Evolutionary conservation across 2,888 invertebrate species (phyloP).

Genomic region (Leptinotarsa rubiginosa): DNA sequence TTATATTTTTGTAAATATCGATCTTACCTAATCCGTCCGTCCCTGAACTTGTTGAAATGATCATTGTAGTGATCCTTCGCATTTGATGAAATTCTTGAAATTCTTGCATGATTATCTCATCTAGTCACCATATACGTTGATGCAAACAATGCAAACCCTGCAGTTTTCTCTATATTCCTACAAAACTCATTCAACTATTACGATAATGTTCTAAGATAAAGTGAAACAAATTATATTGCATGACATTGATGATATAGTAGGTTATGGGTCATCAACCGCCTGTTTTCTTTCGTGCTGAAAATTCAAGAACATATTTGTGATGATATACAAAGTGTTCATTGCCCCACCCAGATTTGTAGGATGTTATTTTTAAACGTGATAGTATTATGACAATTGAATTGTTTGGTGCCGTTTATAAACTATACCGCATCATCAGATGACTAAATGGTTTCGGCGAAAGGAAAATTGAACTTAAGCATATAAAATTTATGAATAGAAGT

Average conservation of each 20-base stretch:
- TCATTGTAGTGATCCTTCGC: neutral
- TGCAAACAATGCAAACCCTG: constrained; percentile 1
- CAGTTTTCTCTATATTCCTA: constrained; percentile 20
- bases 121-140: neutral
- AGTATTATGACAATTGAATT: constrained; percentile 14
- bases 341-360: constrained; percentile 6
- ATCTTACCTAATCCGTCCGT: too few relatives aligned
- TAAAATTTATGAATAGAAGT: too few relatives aligned
- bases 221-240: constrained; percentile 15
- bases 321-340: constrained; percentile 11
- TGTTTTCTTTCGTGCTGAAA: constrained; percentile 13
- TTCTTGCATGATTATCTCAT: neutral
- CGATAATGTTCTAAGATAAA: constrained; percentile 23
- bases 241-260: constrained; percentile 9
- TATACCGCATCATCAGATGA: neutral
- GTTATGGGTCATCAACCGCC: constrained; percentile 23
- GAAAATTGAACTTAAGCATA: too few relatives aligned
- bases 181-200: constrained; percentile 8
- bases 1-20: too few relatives aligned
- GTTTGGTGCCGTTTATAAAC: neutral
- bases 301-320: neutral
- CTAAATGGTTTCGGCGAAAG: too few relatives aligned
- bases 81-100: neutral
- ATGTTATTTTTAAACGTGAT: constrained; percentile 10
- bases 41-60: neutral